Base-by-base conservation (phyloP, 1,140 invertebrate genomes). In the Pinna nobilis region DNA sequence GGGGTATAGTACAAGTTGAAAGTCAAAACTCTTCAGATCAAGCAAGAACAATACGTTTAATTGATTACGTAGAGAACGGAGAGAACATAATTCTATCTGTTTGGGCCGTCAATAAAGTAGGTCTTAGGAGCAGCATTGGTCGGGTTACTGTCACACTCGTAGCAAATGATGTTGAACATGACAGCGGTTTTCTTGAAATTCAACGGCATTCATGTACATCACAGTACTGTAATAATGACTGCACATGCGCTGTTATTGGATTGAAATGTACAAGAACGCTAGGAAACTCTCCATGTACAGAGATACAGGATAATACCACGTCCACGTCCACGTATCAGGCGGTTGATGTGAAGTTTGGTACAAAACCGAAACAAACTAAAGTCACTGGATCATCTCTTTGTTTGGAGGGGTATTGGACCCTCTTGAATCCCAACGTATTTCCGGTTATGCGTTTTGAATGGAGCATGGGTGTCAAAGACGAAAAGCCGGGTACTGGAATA, bases 221-320 rank as follows among this genome's bases (percentile, higher is more conserved):
- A n/a, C 23, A 41, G 9, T 74, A 57, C 30, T 74, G 72, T 33
- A 64, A 63, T 64, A 39, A 69, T 51, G 72, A 69, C 30, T 74
- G 72, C 47, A 74, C 72, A 15, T 74, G 72, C 33, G 65, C 47
- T 35, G 65, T 64, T 2, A n/a, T 53, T 33, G 49, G 59, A 9
- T 50, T 64, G 35, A 63, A 63, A 39, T 74, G 65, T 32, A 37
- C 25, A 23, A 15, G 7, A 23, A 41, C n/a, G n/a, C n/a, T 18
- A 69, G 5, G 41, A 11, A 33, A 30, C 23, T 3, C 37, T 44
- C 33, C 7, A 28, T 69, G 66, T 28, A 33, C 7, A 57, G 39
- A 69, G 28, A 7, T 49, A 15, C 11, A 39, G 20, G 32, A 59
- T 63, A 37, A 41, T 41, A 25, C 59, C 4, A 6, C 11, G 13